These are phyloP conservation scores for Myiotriccus ornatus DNA, from an alignment of 2,797 vertebrate species.

Conservation along the genomic window DNA sequence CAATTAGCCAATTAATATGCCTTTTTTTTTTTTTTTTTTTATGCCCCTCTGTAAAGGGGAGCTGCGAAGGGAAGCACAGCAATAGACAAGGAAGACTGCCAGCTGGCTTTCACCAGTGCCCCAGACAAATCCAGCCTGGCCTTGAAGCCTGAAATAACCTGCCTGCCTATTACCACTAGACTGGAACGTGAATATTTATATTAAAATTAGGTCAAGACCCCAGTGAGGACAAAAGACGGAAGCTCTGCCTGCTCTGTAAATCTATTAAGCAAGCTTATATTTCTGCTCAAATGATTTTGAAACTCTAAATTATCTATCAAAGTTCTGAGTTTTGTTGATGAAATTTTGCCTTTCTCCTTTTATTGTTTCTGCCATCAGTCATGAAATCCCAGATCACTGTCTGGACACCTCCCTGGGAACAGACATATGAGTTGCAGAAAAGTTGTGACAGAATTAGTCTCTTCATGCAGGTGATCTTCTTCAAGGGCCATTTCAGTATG, in stretches of 20 bases:
- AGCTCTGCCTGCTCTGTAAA: not conserved
- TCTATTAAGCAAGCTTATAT: not conserved
- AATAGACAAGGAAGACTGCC: not conserved
- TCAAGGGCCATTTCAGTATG: not conserved
- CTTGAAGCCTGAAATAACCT: slow-evolving; percentile 7
- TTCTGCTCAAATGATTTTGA: not conserved
- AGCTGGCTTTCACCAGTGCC: not conserved
- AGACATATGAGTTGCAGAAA: fast-evolving
- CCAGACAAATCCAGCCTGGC: not conserved
- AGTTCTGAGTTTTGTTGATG: not conserved
- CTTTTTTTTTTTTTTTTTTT: not conserved
- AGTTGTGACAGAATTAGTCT: not conserved
- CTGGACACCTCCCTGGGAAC: not conserved
- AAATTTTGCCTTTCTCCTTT: not conserved
- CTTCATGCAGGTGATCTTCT: not conserved
- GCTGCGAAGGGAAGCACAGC: not conserved
- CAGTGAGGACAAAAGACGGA: not conserved
- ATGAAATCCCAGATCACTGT: not conserved
- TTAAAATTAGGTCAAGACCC: not conserved
- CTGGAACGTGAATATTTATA: not conserved
- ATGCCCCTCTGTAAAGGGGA: not conserved
- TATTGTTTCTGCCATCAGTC: not conserved
- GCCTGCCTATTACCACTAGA: not conserved
- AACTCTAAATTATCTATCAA: not conserved
- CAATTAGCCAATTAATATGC: not conserved